Base-by-base conservation (phyloP, 2,797 vertebrate species). In the Margarornis squamiger region DNA sequence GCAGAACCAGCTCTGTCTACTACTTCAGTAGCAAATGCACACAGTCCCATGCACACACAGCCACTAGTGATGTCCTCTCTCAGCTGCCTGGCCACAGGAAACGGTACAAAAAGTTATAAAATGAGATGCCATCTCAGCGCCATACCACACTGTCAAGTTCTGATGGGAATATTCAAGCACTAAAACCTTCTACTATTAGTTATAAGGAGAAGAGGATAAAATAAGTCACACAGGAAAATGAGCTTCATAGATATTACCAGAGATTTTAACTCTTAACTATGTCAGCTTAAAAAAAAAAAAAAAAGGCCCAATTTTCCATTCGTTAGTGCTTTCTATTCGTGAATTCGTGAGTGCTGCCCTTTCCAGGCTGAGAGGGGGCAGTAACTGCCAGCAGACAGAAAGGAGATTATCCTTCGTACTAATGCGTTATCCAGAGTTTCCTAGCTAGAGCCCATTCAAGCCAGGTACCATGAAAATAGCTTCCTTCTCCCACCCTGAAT, bases 1-100 rank as follows among this genome's bases (percentile, higher is more conserved):
- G 22, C 59, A 55, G 55, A 88, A 62, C 11, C 19, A 67, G 10
- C 26, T 80, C 46, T 57, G 22, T 32, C 45, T 51, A 43, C 17
- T 46, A 55, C 24, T 89, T 63, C 21, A 77, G 32, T 41, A 63
- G 46, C 12, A 75, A 92, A 82, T 1, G 6, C 34, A 63, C 9
- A 5, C 19, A 49, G 15, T n/a, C 12, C 22, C 39, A 36, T 13
- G 16, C 36, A 59, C 0, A 0, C 1, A 2, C 36, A 83, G 46
- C 20, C 41, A 39, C 46, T 38, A 20, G 20, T 2, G 0, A 57
- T n/a, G 29, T 13, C 17, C 8, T 76, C 12, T 43, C 59, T 55
- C 23, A 15, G 38, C 7, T 59, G 21, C 54, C 18, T 41, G 15
- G 18, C 16, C 43, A 23, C 2, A 55, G 36, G 46, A 86, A 75